Evolutionary conservation across 2,797 vertebrate species (phyloP).

Genomic region (Molossus molossus): DNA sequence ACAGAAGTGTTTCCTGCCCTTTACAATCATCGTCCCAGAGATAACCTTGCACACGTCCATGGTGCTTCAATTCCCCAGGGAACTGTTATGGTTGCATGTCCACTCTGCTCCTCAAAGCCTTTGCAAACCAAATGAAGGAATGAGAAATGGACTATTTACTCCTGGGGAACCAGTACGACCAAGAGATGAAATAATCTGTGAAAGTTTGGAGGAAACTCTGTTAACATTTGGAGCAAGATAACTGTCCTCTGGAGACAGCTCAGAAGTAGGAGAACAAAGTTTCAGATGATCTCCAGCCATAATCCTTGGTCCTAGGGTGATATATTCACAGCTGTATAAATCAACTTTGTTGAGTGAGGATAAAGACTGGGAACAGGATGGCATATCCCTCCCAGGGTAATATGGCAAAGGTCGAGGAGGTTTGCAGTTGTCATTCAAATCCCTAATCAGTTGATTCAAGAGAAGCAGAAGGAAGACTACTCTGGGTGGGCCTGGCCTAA

Average conservation of each 20-base stretch:
- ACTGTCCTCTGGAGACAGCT: neutral
- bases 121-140: neutral
- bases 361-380: accelerated
- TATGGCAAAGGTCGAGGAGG: no score
- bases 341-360: accelerated
- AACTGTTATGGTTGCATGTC: neutral
- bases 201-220: neutral
- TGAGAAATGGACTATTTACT: accelerated
- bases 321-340: accelerated
- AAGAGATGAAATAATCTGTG: accelerated
- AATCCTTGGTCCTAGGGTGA: accelerated
- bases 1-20: neutral
- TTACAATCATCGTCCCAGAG: accelerated
- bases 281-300: accelerated
- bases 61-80: accelerated
- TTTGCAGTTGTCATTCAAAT: neutral
- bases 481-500: neutral
- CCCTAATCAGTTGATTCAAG: no score
- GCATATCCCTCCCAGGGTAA: accelerated
- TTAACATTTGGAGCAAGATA: neutral
- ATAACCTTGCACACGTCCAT: accelerated
- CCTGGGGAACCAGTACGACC: neutral
- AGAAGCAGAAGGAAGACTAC: no score
- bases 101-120: neutral
- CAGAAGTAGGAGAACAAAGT: neutral